Evolutionary conservation across 1,140 invertebrate species (phyloP), one percentile per base, ranked within the genome.

Genomic region (Drosophila quadrilineata): DNA sequence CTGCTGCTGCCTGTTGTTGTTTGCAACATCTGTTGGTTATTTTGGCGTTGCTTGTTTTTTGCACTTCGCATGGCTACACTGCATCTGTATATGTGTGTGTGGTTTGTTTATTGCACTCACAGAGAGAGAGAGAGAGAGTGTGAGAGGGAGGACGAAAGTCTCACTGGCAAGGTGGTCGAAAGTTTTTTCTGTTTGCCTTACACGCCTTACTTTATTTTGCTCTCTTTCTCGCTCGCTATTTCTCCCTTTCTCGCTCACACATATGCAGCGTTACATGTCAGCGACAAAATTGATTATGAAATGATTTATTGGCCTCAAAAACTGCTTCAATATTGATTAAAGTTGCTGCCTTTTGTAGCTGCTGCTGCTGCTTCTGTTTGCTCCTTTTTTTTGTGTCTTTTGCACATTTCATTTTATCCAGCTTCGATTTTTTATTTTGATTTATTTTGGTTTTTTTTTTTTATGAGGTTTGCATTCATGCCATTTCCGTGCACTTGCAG

Each of bases 241-340:
- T 22, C 48, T 22, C 26, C 43, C 19, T 33, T 35, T 33, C 26
- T 41, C 52, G 17, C 17, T 17, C 35, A 41, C 35, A 41, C 46
- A 17, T 40, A 14, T 14, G 21, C 14, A 35, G 56, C 57, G 52
- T 33, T 33, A 65, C 69, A 70, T 76, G 77, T 84, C 77, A 71
- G 70, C 63, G 43, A 75, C 77, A 84, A 84, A 84, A 84, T 84
- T 84, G 77, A 84, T 84, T 84, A 84, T 84, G 79, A 84, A 85
- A 84, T 84, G 77, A 84, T 84, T 84, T 84, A 84, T 84, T 84
- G 77, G 77, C 70, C 73, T 85, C 77, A 85, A 84, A 84, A 84
- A 85, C 66, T 79, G 77, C 77, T 84, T 85, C 77, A 85, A 85
- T 84, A 84, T 84, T 84, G 79, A 84, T 84, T 85, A 84, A 84